Evolutionary conservation across 1,140 invertebrate genomes (phyloP).

Genomic region (Hylaeus volcanicus): DNA sequence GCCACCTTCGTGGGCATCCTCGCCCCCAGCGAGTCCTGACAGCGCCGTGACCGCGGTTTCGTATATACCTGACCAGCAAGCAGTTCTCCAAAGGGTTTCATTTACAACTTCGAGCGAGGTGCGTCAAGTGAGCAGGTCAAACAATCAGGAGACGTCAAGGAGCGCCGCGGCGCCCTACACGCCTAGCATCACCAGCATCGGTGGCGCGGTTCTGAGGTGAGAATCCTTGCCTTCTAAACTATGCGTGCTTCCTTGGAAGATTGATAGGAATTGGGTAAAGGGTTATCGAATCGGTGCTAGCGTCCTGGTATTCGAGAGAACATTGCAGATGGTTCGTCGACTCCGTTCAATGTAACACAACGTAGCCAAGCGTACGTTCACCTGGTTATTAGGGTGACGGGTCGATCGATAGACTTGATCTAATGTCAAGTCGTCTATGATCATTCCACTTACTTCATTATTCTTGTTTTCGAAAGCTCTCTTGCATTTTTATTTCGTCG

Average conservation of each 20-base stretch:
- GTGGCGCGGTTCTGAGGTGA: slow-evolving; percentile 83
- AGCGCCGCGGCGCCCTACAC: slow-evolving; percentile 74
- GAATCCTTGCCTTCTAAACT: slow-evolving; percentile 17
- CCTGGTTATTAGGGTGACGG: neutral
- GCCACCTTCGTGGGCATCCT: slow-evolving; percentile 83
- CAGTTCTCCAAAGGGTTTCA: slow-evolving; percentile 82
- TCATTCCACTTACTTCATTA: no score
- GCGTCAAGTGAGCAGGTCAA: slow-evolving; percentile 78
- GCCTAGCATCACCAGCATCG: slow-evolving; percentile 85
- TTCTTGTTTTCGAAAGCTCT: no score
- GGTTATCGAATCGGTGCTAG: neutral
- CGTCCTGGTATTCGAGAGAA: slow-evolving; percentile 23
- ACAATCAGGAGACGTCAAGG: slow-evolving; percentile 71
- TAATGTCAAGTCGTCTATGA: neutral
- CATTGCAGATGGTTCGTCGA: slow-evolving; percentile 26
- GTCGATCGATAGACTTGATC: neutral
- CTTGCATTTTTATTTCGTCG: no score
- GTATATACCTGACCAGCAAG: slow-evolving; percentile 81
- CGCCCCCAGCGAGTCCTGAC: slow-evolving; percentile 83
- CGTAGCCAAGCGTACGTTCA: neutral
- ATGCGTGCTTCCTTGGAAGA: slow-evolving; percentile 8
- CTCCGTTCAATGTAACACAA: neutral
- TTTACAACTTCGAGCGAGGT: slow-evolving; percentile 82
- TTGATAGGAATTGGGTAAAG: slow-evolving; percentile 13
- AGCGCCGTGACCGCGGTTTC: slow-evolving; percentile 80